Evolutionary conservation across 2,888 invertebrate species (phyloP), one percentile per base, ranked within the genome.

Genomic region (Nymphalis polychloros): DNA sequence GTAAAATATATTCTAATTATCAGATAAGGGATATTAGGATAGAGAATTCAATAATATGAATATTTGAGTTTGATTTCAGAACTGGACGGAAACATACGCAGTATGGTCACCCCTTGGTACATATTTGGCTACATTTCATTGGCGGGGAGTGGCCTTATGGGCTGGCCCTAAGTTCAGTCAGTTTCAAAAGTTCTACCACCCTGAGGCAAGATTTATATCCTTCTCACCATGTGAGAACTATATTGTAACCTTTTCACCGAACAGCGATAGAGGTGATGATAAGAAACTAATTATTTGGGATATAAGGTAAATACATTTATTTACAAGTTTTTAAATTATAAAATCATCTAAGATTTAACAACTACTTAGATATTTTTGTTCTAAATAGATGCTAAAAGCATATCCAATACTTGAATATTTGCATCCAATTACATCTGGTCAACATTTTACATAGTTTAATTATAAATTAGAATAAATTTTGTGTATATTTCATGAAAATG

Each of bases 141-240:
- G 96, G 87, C 95, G 96, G 73, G 99, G 99, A 67, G 98, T 99
- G 62, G 98, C 98, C 0, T 93, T 99, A 59, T 99, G 99, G 99
- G 99, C 98, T 20, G 99, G 99, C 0, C 97, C 97, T 31, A 95
- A 96, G 79, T 99, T 98, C 90, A 94, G 95, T 0, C 98, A 98
- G 87, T 97, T 98, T 80, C 97, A 97, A 84, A 96, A 97, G 82
- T 99, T 99, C 87, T 95, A 95, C 69, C 99, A 98, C 80, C 93
- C 95, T 0, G 96, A 96, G 73, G 99, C 99, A 0, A 97, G 98
- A 80, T 97, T 97, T 79, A 97, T 99, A 70, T 98, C 99, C 79
- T 99, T 98, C 89, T 99, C 99, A 13, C 99, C 99, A 0, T 97
- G 97, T 87, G 99, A 99, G 93, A 97, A 97, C 80, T 99, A 98